Evolutionary conservation across 2,113 vertebrate genomes (phyloP), one percentile per base, ranked within the genome.

Genomic region (Arizona elegans): DNA sequence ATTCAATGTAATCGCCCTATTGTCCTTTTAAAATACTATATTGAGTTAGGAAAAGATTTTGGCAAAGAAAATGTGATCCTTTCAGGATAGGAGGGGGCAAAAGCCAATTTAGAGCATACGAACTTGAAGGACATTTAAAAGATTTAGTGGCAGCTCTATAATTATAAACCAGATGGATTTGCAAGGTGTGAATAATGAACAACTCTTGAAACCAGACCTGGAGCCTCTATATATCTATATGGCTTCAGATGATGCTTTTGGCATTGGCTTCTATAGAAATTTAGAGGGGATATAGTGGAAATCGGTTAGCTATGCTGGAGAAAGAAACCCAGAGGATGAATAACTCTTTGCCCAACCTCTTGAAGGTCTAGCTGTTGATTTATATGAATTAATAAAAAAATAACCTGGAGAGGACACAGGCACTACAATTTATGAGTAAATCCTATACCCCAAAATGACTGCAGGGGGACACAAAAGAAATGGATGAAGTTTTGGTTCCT

Each of bases 191-290:
- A 95, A 17, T 54, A 92, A 47, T 38, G 0, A 70, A 70, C 65
- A n/a, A 52, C 29, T 93, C 92, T 91, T 89, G 88, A 96, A 93
- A 94, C 58, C 4, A 91, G 62, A 90, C 47, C 59, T 13, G 17
- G 91, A 90, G 88, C 75, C 89, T 47, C 5, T 7, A 38, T 8
- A 75, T 9, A n/a, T 9, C 47, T 50, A 33, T 70, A 50, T 9
- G 55, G 26, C 38, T 19, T 54, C 92, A 81, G 90, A 85, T 23
- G 33, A 88, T 9, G 54, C 65, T 24, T 4, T 17, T 86, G 86
- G 8, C 43, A 33, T 23, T 92, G 15, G 38, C 0, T 0, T 56
- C 90, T 26, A 90, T 59, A 43, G 15, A 65, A 90, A 50, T 8
- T 5, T 89, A 91, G 89, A 92, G 91, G 26, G n/a, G 0, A 75